Evolutionary conservation across 2,888 invertebrate species (phyloP), one percentile per base, ranked within the genome.

Genomic region (Pseudococcus viburni): DNA sequence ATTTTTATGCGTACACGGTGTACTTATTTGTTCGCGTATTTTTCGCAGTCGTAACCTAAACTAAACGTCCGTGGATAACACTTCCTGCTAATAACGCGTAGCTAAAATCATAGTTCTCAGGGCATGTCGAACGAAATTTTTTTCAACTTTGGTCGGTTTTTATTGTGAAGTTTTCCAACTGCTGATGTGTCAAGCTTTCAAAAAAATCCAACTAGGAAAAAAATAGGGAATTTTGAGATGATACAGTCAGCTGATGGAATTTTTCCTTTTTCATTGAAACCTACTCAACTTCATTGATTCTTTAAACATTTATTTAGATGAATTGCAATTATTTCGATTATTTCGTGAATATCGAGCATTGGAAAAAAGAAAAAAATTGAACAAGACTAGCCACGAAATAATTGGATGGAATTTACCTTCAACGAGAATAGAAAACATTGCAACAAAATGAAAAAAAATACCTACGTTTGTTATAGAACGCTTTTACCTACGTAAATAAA

Each of bases 11-110:
- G 80, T 46, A 80, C 80, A 80, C 80, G 80, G 80, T 80, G 19
- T 80, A 33, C 5, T 80, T 80, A 33, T 46, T 80, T 80, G 80
- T 80, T 42, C 8, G 80, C 42, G 80, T 42, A 39, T 73, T 33
- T 80, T 80, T 80, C 80, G 80, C 68, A 80, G 39, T 80, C 80
- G 42, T 80, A 80, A 80, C 39, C 80, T 39, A 42, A 80, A n/a
- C 80, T 80, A 80, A 80, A 80, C 80, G 80, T 80, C 80, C 80
- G 80, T 80, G 80, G 80, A 80, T 80, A 80, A 80, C 80, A 80
- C 80, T 80, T 80, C 80, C 80, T 80, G 80, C 80, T 80, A 80
- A 80, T 80, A 42, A 80, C 9, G 80, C n/a, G 42, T 80, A 80
- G 42, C 80, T 80, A 80, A 80, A 80, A 80, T 39, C 8, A 77